These are phyloP conservation scores for Manis pentadactyla DNA, from an alignment of 2,797 vertebrate genomes.

Conservation along the genomic window DNA sequence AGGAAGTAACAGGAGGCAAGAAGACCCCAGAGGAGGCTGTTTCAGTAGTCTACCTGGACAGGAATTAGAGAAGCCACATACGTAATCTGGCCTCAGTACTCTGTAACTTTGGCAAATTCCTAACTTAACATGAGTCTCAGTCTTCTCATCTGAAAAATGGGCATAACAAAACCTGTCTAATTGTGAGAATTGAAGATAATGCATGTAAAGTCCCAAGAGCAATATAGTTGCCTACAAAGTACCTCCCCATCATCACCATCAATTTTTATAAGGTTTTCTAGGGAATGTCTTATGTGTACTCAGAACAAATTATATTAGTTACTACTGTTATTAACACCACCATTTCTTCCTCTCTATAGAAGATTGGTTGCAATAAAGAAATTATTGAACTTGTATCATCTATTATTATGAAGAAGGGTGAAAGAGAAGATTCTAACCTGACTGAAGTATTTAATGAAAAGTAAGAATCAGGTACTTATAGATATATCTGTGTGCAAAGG, in stretches of 20 bases:
- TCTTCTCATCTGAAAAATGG: neutral
- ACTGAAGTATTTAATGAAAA: neutral
- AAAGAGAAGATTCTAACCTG: neutral
- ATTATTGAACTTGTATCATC: neutral
- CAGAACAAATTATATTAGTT: neutral
- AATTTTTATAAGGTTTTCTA: conserved; percentile 1
- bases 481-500: neutral
- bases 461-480: neutral
- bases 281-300: neutral
- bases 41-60: neutral
- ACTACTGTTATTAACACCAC: neutral
- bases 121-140: neutral
- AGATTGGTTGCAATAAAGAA: neutral
- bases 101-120: neutral
- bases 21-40: too few species aligned
- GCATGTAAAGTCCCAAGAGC: neutral
- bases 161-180: neutral
- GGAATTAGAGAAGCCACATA: neutral
- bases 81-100: neutral
- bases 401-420: neutral
- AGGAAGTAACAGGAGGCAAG: neutral
- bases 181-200: neutral
- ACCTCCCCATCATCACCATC: neutral
- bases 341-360: neutral
- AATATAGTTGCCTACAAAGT: neutral